phyloP scores from a whole-genome alignment of 1,140 invertebrate species.

The Agraylea sexmaculata region DNA sequence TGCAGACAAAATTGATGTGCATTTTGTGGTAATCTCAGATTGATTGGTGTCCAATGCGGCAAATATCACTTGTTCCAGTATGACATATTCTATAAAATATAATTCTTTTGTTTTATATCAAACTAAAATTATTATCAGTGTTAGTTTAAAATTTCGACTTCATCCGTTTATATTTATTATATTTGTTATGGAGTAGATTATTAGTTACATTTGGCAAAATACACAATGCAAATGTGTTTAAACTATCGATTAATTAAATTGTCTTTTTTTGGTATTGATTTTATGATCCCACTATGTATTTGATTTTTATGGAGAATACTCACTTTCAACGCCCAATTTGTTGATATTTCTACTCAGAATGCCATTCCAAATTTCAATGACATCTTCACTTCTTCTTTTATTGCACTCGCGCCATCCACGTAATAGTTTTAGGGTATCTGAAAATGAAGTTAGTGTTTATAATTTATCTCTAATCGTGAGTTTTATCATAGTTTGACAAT shows the following conservation, averaged over 20 bases:
- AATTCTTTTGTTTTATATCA: too few species aligned
- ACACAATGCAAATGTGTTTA: too few species aligned
- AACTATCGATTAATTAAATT: too few species aligned
- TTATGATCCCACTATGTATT: too few species aligned
- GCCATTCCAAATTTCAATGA: conserved; percentile 77
- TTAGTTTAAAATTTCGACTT: too few species aligned
- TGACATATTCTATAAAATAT: conserved; percentile 61
- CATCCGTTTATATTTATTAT: too few species aligned
- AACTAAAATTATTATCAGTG: too few species aligned
- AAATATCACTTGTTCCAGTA: conserved; percentile 60
- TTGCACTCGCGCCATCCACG: conserved; percentile 88
- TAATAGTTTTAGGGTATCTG: conserved; percentile 73
- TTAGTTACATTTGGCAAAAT: too few species aligned
- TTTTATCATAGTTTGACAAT: too few species aligned
- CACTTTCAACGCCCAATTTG: conserved; percentile 88
- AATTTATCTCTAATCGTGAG: not conserved
- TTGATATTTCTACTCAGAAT: conserved; percentile 59
- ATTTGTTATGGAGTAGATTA: too few species aligned
- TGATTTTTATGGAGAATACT: conserved; percentile 25
- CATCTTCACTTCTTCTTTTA: conserved; percentile 74
- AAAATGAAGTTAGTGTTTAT: conserved; percentile 16
- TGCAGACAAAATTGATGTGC: conserved; percentile 60
- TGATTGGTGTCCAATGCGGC: conserved; percentile 83
- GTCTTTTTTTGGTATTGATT: too few species aligned
- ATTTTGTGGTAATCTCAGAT: conserved; percentile 65